phyloP scores from a whole-genome alignment of 2,888 invertebrate species.

The Tineola bisselliella region DNA sequence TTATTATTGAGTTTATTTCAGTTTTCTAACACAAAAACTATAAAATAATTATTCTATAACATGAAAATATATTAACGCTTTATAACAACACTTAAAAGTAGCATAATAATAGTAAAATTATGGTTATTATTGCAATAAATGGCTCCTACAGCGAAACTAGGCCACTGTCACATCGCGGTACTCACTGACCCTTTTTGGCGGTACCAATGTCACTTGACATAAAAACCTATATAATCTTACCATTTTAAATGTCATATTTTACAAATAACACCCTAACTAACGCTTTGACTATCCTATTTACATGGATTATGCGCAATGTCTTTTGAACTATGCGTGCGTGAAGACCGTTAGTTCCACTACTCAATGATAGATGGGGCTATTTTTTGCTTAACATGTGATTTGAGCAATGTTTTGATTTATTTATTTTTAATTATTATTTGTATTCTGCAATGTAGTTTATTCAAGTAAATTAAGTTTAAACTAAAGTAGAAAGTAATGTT shows the following conservation, averaged over 20 bases:
- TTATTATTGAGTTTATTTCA: neutral
- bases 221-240: neutral
- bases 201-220: conserved; percentile 3
- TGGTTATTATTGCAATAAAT: neutral
- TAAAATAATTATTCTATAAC: neutral
- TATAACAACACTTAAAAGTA: neutral
- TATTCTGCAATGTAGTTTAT: too few relatives aligned
- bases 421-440: too few relatives aligned
- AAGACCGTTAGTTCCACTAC: neutral
- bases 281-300: neutral
- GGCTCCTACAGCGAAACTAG: neutral
- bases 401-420: too few relatives aligned
- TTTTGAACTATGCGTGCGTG: neutral
- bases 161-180: conserved; percentile 7
- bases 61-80: neutral
- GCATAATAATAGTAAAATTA: neutral
- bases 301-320: conserved; percentile 3
- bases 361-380: neutral
- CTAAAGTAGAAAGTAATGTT: too few relatives aligned
- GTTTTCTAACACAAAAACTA: neutral
- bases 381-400: neutral
- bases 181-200: conserved; percentile 3
- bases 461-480: too few relatives aligned
- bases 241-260: neutral
- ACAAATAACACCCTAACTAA: neutral